These are phyloP conservation scores for Hozukius guyotensis DNA, from an alignment of 2,797 vertebrate species.

Conservation along the genomic window DNA sequence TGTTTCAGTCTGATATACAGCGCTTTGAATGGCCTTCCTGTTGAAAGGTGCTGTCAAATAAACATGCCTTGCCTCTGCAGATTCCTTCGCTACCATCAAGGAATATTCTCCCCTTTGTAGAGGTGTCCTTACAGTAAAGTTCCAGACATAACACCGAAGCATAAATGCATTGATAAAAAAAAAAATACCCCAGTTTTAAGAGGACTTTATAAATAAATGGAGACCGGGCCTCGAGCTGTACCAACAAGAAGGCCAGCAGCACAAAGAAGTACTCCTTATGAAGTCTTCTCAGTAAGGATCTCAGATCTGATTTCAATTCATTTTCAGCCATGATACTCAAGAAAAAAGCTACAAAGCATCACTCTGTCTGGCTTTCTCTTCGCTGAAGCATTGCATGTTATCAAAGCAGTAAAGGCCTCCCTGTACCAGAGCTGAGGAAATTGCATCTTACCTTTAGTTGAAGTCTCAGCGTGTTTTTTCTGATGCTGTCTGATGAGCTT, in stretches of 20 bases:
- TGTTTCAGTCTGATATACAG: background rate
- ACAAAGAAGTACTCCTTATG: background rate
- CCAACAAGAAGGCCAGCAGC: background rate
- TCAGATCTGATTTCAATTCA: background rate
- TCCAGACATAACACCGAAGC: background rate
- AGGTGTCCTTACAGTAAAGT: background rate
- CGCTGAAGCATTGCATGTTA: background rate
- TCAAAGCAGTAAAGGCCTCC: slow-evolving; percentile 8
- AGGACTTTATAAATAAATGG: background rate
- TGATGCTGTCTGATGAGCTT: slow-evolving; percentile 26
- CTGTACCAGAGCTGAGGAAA: slow-evolving; percentile 1
- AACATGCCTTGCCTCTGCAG: background rate
- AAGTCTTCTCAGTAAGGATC: background rate
- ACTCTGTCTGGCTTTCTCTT: background rate
- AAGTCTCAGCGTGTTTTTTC: background rate
- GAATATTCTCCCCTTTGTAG: background rate
- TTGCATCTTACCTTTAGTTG: slow-evolving; percentile 44
- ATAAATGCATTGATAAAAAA: background rate
- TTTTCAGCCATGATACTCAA: background rate
- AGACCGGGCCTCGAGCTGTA: background rate
- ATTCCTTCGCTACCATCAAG: background rate
- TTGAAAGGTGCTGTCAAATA: background rate
- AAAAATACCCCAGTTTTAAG: background rate
- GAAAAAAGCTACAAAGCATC: background rate
- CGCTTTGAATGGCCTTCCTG: background rate